phyloP scores from a whole-genome alignment of 2,797 vertebrate genomes.

The Synanceia verrucosa region DNA sequence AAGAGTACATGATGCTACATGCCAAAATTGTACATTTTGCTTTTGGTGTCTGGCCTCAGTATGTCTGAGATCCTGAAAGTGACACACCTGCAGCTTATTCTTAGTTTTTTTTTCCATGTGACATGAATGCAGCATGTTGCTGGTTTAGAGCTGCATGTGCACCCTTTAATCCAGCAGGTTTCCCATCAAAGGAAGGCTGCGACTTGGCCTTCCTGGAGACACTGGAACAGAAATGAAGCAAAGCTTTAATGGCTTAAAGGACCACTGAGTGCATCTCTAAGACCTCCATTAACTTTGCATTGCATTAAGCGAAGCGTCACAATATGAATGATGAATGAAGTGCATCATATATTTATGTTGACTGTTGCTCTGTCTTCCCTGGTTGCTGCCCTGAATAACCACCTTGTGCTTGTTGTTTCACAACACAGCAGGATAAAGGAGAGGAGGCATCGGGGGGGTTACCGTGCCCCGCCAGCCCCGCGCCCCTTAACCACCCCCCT shows the following conservation, averaged over 20 bases:
- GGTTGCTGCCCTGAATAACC: slow-evolving; percentile 66
- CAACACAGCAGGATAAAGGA: slow-evolving; percentile 80
- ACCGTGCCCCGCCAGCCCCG: slow-evolving; percentile 58
- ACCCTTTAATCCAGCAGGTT: neutral
- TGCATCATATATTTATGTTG: slow-evolving; percentile 12
- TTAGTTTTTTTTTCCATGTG: neutral
- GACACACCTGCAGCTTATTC: neutral
- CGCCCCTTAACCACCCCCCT: slow-evolving; percentile 62
- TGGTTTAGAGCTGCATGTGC: neutral
- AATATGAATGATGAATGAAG: neutral
- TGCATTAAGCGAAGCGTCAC: too few relatives aligned
- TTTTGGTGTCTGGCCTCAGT: neutral
- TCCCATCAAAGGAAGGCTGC: slow-evolving; percentile 1
- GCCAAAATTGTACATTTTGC: neutral
- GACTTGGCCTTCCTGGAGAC: slow-evolving; percentile 18
- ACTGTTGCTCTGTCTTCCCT: slow-evolving; percentile 33
- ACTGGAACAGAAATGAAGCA: slow-evolving; percentile 9
- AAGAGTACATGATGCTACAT: too few relatives aligned
- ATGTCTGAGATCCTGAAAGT: neutral
- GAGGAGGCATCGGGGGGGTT: slow-evolving; percentile 68
- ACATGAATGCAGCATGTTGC: slow-evolving; percentile 6
- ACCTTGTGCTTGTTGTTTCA: slow-evolving; percentile 73
- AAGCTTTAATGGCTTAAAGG: neutral
- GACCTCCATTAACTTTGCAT: neutral
- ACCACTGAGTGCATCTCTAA: neutral